Evolutionary conservation across 2,888 invertebrate genomes (phyloP), one percentile per base, ranked within the genome.

Genomic region (Siphlonurus alternatus): DNA sequence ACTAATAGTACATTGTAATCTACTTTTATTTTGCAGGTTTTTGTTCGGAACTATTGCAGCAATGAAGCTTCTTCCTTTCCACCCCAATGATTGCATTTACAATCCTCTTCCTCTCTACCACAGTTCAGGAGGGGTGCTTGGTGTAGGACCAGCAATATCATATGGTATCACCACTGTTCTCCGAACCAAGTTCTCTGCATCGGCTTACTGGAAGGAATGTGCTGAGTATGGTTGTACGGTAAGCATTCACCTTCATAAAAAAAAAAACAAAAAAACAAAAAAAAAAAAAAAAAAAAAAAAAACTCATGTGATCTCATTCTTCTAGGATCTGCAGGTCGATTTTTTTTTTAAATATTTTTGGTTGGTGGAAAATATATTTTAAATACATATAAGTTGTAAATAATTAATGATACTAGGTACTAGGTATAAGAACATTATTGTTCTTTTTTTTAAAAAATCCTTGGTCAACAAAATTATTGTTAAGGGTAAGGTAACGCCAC

Each of bases 91-190:
- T 76, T 80, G 90, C 19, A 78, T 95, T 70, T 98, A 98, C 77
- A 88, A 91, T 74, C 83, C 93, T 0, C 80, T 98, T 71, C 98
- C 98, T 2, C 80, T 98, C 64, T 98, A 98, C 75, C 98, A 99
- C 76, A 87, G 91, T 53, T 91, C 94, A 15, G 96, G 95, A 64
- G 94, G 96, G 38, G 82, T 92, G 70, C 80, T 94, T 56, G 93
- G 93, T 63, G 82, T 86, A 1, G 90, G 93, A 5, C 88, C 88
- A 69, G 84, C 87, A 1, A 74, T 88, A 53, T 76, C 86, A 63
- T 84, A 81, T 76, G 96, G 96, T 60, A 81, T 85, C 53, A 85
- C 92, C 1, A 84, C 91, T 63, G 93, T 88, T 15, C 76, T 99
- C 65, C 80, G 93, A 53, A 81, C 82, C 69, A 95, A 95, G 76